Conservation (phyloP, 2,797 vertebrate species). For the Sphenopsis melanotis region DNA sequence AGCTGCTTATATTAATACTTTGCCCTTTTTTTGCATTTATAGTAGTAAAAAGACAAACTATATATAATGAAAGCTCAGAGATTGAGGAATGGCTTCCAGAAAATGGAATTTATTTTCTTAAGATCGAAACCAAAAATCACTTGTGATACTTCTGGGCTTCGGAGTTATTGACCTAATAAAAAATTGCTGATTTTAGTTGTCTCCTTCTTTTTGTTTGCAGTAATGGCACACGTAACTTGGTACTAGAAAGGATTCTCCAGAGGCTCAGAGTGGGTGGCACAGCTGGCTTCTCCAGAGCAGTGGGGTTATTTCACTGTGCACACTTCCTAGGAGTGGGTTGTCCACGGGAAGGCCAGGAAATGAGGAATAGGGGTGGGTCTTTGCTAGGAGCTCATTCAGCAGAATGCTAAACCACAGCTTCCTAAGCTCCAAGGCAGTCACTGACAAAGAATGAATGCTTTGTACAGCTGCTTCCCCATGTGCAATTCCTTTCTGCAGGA, state of each 20-base stretch:
- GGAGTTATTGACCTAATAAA: neutral
- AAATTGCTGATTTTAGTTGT: neutral
- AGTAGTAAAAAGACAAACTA: neutral
- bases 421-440: slow-evolving; percentile 15
- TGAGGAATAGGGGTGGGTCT: slow-evolving; percentile 18
- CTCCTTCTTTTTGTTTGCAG: neutral
- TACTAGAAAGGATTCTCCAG: neutral
- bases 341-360: slow-evolving; percentile 3
- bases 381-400: slow-evolving; percentile 37
- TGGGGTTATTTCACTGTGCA: neutral
- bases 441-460: slow-evolving; percentile 41
- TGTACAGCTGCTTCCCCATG: neutral
- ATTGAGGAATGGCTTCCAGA: neutral
- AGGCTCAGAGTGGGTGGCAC: neutral
- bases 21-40: neutral
- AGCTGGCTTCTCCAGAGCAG: neutral
- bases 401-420: slow-evolving; percentile 46
- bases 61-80: neutral
- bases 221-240: neutral
- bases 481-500: neutral
- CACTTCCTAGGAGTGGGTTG: neutral
- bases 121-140: neutral
- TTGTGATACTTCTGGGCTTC: neutral
- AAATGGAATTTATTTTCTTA: neutral
- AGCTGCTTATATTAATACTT: neutral